Evolutionary conservation across 2,888 invertebrate genomes (phyloP), one percentile per base, ranked within the genome.

Genomic region (Lacanobia oleracea): DNA sequence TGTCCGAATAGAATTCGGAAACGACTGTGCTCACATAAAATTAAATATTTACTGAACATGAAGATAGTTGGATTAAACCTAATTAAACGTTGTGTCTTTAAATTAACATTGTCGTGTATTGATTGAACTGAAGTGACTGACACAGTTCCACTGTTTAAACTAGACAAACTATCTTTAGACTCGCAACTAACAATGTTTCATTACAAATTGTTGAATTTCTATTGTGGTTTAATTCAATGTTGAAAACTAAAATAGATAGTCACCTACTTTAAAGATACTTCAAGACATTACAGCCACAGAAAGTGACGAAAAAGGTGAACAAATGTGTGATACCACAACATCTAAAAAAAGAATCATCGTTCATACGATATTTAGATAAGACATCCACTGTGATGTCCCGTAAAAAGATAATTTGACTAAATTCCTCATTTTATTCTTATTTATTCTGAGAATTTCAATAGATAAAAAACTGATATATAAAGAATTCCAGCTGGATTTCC

Each of bases 1-100:
- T 89, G 90, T 89, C 91, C 91, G 81, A 88, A 88, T 90, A 89
- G 91, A 92, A 94, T 93, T 92, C 80, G 81, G 86, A 67, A 85
- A 84, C 68, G 83, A 83, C 88, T 85, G 88, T 90, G 88, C 86
- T 85, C 82, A 86, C 82, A 87, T 87, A 84, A 90, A 92, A 91
- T 93, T 90, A 90, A 92, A 92, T 92, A 91, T 92, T 87, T 88
- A 91, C 87, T 81, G 77, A 85, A 86, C 88, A 89, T 85, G 87
- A 84, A 89, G 14, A 91, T 89, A 87, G 84, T 57, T 23, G n/a
- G 72, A 61, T 37, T 48, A 21, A 77, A 59, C 40, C 62, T 51
- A 78, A 23, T 57, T 59, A 18, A 62, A 50, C 12, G 23, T 54
- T 56, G 21, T 60, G 16, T 50, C 50, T 57, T 64, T 53, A 79